Conservation (phyloP, 2,797 vertebrate genomes). For the Fratercula arctica region DNA sequence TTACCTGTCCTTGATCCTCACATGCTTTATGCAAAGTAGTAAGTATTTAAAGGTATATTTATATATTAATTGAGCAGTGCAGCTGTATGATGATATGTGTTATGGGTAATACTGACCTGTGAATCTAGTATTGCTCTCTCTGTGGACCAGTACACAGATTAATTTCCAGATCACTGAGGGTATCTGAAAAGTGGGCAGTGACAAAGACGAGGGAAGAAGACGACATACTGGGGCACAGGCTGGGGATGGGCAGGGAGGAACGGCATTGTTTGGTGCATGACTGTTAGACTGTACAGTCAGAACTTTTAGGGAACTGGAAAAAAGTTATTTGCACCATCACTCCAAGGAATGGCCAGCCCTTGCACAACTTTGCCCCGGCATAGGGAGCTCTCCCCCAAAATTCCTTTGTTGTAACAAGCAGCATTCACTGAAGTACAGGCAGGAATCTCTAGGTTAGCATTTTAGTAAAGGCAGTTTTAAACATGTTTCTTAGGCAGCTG, state of each 20-base stretch:
- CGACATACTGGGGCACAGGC: background rate
- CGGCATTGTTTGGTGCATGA: accelerated
- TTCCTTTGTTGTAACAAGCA: background rate
- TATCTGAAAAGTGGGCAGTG: background rate
- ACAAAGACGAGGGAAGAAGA: background rate
- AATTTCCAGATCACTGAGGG: background rate
- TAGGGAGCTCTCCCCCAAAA: background rate
- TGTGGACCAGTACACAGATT: background rate
- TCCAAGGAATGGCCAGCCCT: background rate
- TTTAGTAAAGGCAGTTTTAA: background rate
- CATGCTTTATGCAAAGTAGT: background rate
- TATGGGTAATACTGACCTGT: background rate
- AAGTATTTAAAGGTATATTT: background rate
- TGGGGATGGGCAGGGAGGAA: background rate
- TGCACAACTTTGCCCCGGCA: background rate
- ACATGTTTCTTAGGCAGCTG: background rate
- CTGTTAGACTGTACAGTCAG: background rate
- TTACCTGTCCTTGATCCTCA: background rate
- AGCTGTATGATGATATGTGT: background rate
- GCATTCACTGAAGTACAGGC: background rate
- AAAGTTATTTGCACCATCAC: background rate
- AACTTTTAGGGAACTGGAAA: background rate
- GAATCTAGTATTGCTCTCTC: background rate
- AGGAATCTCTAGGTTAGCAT: background rate
- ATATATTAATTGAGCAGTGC: background rate